Evolutionary conservation across 2,113 vertebrate genomes (phyloP), one percentile per base, ranked within the genome.

Genomic region (Rhabdomys dilectus): DNA sequence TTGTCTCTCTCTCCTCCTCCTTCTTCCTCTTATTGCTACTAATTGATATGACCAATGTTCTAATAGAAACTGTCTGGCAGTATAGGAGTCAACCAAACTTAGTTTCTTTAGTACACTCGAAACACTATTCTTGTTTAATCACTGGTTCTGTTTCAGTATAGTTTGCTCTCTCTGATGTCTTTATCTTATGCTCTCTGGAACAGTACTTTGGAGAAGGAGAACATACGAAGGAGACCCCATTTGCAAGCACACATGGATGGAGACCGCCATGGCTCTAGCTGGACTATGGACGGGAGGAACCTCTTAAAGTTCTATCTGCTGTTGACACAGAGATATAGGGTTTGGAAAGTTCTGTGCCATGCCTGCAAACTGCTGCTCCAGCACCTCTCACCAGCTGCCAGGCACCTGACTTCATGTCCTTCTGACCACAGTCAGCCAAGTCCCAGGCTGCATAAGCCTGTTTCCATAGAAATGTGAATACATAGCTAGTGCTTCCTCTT

Each of bases 381-480:
- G 98, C 96, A 97, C 70, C 91, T 94, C 73, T 15, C 53, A 42
- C 70, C 96, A 98, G 97, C 95, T 97, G 97, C 87, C 36, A 53
- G 73, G 93, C 97, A 97, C 97, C 97, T 98, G 97, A 97, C 91
- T 36, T 95, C 87, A 12, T 22, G 81, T 92, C 84, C 62, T 84
- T 96, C 86, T 96, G 94, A 98, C 98, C 96, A 93, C 97, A 97
- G 89, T 91, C 89, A 91, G 91, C 92, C 89, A 91, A 96, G 82
- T 91, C 77, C 86, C 36, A 60, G 78, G 94, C 93, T 93, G 89
- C 89, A 84, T 58, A 70, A 86, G 45, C 39, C 95, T 0, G 91
- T 98, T 98, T 97, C 98, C 95, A 98, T 98, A 95, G 98, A 98
- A 98, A 97, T 97, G 93, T 70, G 97, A 98, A 97, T 97, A 97